Evolutionary conservation across 1,140 invertebrate genomes (phyloP), one percentile per base, ranked within the genome.

Genomic region (Aphelenchoides avenae): DNA sequence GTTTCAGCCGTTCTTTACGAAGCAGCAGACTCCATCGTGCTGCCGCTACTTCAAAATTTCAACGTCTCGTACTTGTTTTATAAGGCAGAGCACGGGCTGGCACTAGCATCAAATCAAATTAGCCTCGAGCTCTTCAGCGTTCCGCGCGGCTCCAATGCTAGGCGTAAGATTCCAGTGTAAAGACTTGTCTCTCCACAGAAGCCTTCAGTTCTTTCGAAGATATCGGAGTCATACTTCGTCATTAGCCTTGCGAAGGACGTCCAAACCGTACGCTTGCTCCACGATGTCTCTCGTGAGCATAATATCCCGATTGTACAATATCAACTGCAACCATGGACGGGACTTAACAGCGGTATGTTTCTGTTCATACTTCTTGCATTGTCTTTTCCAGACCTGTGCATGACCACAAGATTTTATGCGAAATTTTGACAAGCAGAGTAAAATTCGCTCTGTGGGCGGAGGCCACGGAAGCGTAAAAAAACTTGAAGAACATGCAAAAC

Each of bases 1-100:
- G 37, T 67, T 61, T 24, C 15, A 64, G 61, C 64, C 24, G 9
- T 64, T 27, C 18, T 64, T n/a, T 52, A 68, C 30, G 61, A 64
- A 3, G 26, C 31, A 20, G 15, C 18, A 13, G 61, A 64, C 29
- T 9, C 9, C n/a, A 34, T 64, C 20, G 47, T 44, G 5, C 29
- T 33, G 27, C 34, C 53, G 11, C 31, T 27, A 30, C 40, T 68
- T 33, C n/a, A 30, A 4, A 22, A 66, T 24, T 30, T 64, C 11
- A 64, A 64, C 33, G 52, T 36, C 22, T 64, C 61, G 1, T 18
- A 57, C n/a, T 13, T 67, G 7, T 68, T 44, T 22, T 53, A 52
- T 42, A 58, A 48, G 5, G 61, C 64, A 29, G 5, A n/a, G 3
- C 50, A 66, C 13, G 20, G 39, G 7, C n/a, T 62, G 13, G 31